Conservation (phyloP, 2,797 vertebrate genomes). For the Distichodus sexfasciatus region DNA sequence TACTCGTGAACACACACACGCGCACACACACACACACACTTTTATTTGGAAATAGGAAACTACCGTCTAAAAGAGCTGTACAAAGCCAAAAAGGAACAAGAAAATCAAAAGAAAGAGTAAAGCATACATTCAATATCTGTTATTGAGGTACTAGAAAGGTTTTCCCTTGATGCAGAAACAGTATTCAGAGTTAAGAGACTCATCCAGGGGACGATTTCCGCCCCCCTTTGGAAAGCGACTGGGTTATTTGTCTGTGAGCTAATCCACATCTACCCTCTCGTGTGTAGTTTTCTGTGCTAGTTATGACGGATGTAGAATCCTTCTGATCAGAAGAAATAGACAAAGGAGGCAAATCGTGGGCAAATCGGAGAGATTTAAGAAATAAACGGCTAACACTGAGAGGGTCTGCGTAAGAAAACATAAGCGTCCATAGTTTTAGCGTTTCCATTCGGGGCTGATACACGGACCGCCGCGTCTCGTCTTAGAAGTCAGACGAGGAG, state of each 20-base stretch:
- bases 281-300: background rate
- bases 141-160: constrained; percentile 85
- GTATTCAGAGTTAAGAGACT: constrained; percentile 66
- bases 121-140: constrained; percentile 88
- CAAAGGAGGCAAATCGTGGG: background rate
- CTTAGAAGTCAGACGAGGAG: constrained; percentile 18
- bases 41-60: constrained; percentile 70
- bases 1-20: constrained; percentile 3
- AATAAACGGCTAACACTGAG: constrained; percentile 17
- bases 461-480: constrained; percentile 4
- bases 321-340: background rate
- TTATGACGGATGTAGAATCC: constrained; percentile 5
- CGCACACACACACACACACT: constrained; percentile 57
- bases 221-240: constrained; percentile 72
- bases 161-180: constrained; percentile 75
- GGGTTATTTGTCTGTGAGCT: constrained; percentile 56
- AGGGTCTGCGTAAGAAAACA: constrained; percentile 30
- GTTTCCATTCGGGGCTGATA: background rate
- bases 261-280: constrained; percentile 20
- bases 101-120: constrained; percentile 58
- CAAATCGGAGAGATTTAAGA: background rate
- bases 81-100: constrained; percentile 60
- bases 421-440: constrained; percentile 23
- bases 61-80: constrained; percentile 76
- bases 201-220: constrained; percentile 57